A percentile compares a stretch with the other conserved stretches of the same genome.
These are phyloP conservation scores for Neocloeon triangulifer DNA, from an alignment of 1,140 invertebrate species.

Conservation along the genomic window DNA sequence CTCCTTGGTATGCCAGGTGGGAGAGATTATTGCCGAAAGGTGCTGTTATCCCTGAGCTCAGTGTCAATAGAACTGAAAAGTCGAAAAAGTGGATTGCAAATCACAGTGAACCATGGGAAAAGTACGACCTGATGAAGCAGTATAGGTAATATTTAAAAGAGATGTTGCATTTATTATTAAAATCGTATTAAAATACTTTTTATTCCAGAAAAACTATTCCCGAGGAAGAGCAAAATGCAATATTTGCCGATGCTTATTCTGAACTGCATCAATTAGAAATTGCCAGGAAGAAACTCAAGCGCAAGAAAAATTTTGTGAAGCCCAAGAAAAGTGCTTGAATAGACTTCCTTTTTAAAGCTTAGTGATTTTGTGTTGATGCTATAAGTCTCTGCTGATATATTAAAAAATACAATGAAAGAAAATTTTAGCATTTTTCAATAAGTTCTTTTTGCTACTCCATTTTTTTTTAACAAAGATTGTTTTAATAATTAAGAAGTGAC, in stretches of 20 bases:
- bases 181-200: constrained; percentile 3
- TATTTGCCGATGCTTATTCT: constrained; percentile 59
- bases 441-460: too few species aligned
- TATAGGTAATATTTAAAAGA: constrained; percentile 38
- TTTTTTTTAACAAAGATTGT: too few species aligned
- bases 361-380: too few species aligned
- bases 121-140: constrained; percentile 84
- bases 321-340: constrained; percentile 35
- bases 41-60: constrained; percentile 30
- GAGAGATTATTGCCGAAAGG: constrained; percentile 60
- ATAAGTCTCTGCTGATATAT: too few species aligned
- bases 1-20: constrained; percentile 70
- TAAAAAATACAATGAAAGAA: too few species aligned
- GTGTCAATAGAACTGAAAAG: constrained; percentile 30
- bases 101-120: constrained; percentile 53
- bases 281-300: constrained; percentile 35
- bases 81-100: constrained; percentile 29
- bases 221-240: constrained; percentile 64
- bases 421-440: too few species aligned
- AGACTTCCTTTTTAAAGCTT: too few species aligned
- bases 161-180: constrained; percentile 1
- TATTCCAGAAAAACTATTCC: constrained; percentile 44
- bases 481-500: too few species aligned
- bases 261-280: constrained; percentile 47
- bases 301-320: constrained; percentile 36